These are phyloP conservation scores for Petrocephalus zakoni DNA, from an alignment of 2,113 vertebrate genomes.

Conservation along the genomic window DNA sequence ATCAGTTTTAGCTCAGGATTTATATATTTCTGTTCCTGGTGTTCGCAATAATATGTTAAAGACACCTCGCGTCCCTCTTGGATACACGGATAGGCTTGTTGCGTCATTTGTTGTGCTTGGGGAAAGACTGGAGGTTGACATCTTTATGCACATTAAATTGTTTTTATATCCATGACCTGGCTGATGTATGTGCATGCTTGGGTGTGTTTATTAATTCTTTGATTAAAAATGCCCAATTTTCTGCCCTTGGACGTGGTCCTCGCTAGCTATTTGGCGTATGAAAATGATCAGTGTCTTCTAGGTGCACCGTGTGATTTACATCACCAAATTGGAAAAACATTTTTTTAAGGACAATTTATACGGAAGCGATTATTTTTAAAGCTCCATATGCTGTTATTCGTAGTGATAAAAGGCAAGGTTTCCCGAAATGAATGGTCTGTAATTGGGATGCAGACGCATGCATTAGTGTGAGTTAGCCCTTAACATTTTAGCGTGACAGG, in stretches of 20 bases:
- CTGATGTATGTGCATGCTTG: not conserved
- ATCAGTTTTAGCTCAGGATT: not conserved
- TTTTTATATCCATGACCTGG: not conserved
- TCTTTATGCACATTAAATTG: constrained; percentile 10
- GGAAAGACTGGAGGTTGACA: constrained; percentile 14
- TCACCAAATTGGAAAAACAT: constrained; percentile 2
- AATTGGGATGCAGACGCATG: not conserved
- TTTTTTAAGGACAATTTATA: constrained; percentile 3
- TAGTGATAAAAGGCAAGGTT: not conserved
- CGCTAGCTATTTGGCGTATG: constrained; percentile 7
- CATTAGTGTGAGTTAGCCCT: constrained; percentile 13
- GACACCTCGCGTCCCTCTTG: not conserved
- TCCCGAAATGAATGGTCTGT: not conserved
- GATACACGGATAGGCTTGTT: constrained; percentile 23
- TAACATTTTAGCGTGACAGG: constrained; percentile 19
- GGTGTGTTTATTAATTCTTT: not conserved
- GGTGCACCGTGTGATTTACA: constrained; percentile 20
- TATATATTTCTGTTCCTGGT: not conserved
- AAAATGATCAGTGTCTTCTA: constrained; percentile 16
- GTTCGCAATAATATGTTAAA: not conserved
- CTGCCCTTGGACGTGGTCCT: constrained; percentile 3
- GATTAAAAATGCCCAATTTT: not conserved
- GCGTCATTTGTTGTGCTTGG: constrained; percentile 31
- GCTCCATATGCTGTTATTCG: not conserved
- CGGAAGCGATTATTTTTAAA: not conserved